These are phyloP conservation scores for Lathamus discolor DNA, from an alignment of 2,113 vertebrate genomes.

Conservation along the genomic window DNA sequence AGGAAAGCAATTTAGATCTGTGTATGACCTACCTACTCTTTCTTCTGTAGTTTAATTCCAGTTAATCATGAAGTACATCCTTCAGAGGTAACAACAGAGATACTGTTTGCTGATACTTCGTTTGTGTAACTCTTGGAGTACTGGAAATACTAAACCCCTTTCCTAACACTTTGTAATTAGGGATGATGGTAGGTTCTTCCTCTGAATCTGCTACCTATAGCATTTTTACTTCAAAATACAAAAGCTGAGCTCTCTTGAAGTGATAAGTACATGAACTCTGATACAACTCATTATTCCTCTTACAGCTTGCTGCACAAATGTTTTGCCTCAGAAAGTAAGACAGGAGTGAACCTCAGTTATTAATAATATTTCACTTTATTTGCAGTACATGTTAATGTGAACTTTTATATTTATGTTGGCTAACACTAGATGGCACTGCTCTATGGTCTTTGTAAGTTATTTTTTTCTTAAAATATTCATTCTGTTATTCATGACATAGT, in stretches of 20 bases:
- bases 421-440: slow-evolving; percentile 60
- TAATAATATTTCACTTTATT: neutral
- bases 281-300: neutral
- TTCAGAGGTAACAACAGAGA: neutral
- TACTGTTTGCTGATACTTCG: neutral
- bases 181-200: neutral
- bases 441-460: slow-evolving; percentile 6
- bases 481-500: neutral
- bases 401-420: neutral
- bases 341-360: neutral
- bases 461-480: neutral
- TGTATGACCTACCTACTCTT: neutral
- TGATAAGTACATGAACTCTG: neutral
- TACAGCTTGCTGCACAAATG: neutral
- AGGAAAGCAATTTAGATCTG: neutral
- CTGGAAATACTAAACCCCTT: neutral
- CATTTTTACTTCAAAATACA: neutral
- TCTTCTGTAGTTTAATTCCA: neutral
- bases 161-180: neutral
- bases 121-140: neutral
- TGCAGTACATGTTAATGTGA: neutral
- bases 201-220: neutral
- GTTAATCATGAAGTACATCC: neutral
- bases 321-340: neutral
- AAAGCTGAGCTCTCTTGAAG: neutral